Base-by-base conservation (phyloP, 2,113 vertebrate species). In the Pyrgilauda ruficollis region DNA sequence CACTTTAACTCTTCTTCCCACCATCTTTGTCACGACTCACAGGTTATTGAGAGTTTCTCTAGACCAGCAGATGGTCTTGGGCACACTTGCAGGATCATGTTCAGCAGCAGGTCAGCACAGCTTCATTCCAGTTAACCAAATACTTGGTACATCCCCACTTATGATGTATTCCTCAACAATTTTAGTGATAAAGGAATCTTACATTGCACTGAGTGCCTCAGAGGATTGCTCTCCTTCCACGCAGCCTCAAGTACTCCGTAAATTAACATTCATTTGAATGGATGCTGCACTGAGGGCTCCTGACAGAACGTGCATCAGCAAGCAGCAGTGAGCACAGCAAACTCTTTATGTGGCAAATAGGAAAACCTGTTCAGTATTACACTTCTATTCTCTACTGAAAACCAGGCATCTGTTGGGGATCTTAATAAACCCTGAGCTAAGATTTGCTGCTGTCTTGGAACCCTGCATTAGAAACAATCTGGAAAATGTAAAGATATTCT, bases 291-390 rank as follows among this genome's bases (percentile, higher is more conserved):
- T 68, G 79, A 83, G 75, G 89, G 69, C 64, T 81, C 69, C 35
- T 84, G 93, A 37, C 91, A 93, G 80, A 83, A 67, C 1, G 21
- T 27, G 92, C 88, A 93, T 78, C 85, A 77, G 87, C 84, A 88
- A 94, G 88, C 88, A 92, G 93, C 88, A 90, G 76, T 13, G 76
- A 77, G 79, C 85, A 78, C 61, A 52, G 92, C 64, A 84, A 88
- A 81, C 63, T 52, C 90, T 90, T 87, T 73, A 73, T 77, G 88
- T 92, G 83, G 90, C 88, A 95, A 92, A 89, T 27, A 84, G 96
- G 76, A 94, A 93, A 96, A 95, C 90, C 93, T 96, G 93, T 81
- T 95, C 92, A 39, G 73, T 62, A 75, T 93, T 84, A 72, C 61
- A 41, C 55, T 89, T 82, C 80, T 90, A 69, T 95, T 95, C 72